Conservation (phyloP, 2,113 vertebrate genomes). For the Helogale parvula region DNA sequence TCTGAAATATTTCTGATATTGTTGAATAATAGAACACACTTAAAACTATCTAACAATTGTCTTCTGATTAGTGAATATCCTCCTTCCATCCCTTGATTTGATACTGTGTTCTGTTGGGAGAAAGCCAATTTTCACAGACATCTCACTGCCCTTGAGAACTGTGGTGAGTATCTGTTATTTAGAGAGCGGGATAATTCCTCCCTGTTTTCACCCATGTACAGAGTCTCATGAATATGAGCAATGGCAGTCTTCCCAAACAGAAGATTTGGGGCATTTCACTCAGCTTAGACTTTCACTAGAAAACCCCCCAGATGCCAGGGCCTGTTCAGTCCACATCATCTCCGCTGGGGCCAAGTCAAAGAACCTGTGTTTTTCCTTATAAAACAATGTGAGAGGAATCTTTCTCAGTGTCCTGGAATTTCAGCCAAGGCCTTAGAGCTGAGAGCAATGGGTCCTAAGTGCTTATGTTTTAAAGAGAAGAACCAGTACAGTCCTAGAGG, state of each 20-base stretch:
- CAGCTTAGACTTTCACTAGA: neutral
- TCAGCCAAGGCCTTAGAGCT: neutral
- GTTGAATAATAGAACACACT: neutral
- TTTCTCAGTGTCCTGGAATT: neutral
- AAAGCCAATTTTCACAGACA: neutral
- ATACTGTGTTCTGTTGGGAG: neutral
- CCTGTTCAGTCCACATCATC: rapidly evolving
- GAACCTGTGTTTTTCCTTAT: neutral
- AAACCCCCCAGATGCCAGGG: neutral
- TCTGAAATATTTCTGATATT: neutral
- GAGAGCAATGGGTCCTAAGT: neutral
- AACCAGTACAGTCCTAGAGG: neutral
- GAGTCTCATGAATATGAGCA: too few species aligned
- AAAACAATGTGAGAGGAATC: neutral
- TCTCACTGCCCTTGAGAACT: neutral
- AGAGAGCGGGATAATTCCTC: neutral
- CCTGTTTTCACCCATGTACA: neutral
- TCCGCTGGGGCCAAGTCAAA: neutral
- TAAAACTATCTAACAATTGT: neutral
- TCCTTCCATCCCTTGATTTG: neutral
- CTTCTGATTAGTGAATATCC: neutral
- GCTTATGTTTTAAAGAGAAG: neutral
- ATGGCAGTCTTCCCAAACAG: neutral
- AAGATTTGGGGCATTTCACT: rapidly evolving
- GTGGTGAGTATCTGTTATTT: neutral